Conservation (phyloP, 2,888 invertebrate species). For the Conchocele bisecta region DNA sequence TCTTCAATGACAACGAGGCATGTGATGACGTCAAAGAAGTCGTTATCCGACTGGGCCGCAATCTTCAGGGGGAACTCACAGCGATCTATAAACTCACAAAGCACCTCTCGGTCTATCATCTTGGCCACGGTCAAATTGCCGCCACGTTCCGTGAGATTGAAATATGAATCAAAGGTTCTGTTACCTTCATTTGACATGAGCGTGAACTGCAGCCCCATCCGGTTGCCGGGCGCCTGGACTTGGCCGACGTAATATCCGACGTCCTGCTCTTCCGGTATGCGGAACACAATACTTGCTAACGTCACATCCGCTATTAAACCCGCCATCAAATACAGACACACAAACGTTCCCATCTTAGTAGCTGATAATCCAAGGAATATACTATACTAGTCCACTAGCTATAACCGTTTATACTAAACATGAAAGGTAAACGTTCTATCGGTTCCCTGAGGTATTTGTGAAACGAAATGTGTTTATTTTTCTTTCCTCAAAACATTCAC, state of each 20-base stretch:
- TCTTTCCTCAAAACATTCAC: no score
- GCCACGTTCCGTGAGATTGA: slow-evolving; percentile 50
- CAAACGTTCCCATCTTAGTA: no score
- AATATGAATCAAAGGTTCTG: slow-evolving; percentile 40
- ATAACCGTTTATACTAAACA: no score
- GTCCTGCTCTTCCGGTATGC: slow-evolving; percentile 60
- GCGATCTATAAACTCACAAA: slow-evolving; percentile 55
- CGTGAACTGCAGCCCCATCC: slow-evolving; percentile 43
- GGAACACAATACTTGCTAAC: slow-evolving; percentile 57
- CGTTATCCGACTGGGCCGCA: slow-evolving; percentile 59
- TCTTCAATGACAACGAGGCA: slow-evolving; percentile 67
- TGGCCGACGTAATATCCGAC: slow-evolving; percentile 63
- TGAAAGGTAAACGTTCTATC: no score
- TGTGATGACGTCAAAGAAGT: slow-evolving; percentile 66
- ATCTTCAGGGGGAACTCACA: slow-evolving; percentile 57
- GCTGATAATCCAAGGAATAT: no score
- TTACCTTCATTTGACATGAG: slow-evolving; percentile 44
- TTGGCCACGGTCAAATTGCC: slow-evolving; percentile 55
- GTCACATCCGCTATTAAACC: no score
- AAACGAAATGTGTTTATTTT: no score
- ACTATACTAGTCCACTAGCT: no score
- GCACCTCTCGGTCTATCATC: slow-evolving; percentile 58
- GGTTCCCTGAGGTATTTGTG: no score
- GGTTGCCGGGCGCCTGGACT: slow-evolving; percentile 51
- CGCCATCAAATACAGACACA: no score